phyloP scores from a whole-genome alignment of 35 echinoderm and acorn worm genomes.

The Chiridota heheva region DNA sequence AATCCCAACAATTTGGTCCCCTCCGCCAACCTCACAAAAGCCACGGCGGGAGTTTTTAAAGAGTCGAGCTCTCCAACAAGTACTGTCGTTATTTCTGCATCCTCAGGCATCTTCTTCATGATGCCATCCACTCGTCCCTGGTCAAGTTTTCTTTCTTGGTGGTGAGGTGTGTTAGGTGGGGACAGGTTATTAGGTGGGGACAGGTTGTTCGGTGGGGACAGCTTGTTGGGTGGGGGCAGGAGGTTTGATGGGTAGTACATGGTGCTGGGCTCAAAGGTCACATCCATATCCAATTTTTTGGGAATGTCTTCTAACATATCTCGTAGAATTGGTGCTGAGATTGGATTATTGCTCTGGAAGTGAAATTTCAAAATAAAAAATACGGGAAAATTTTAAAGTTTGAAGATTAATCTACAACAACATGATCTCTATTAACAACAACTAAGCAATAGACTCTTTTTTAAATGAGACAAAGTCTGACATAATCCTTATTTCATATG shows the following conservation, averaged over 20 bases:
- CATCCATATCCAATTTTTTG: neutral
- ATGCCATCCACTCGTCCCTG: slow-evolving; percentile 64
- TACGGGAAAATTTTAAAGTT: too few relatives aligned
- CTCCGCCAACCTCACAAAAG: slow-evolving; percentile 84
- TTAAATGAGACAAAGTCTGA: too few relatives aligned
- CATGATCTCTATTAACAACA: too few relatives aligned
- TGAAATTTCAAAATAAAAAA: too few relatives aligned
- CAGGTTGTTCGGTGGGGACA: too few relatives aligned
- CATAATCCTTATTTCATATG: too few relatives aligned
- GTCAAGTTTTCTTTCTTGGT: slow-evolving; percentile 39
- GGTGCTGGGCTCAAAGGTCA: slow-evolving; percentile 6
- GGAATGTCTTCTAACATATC: neutral
- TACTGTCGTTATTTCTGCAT: slow-evolving; percentile 89
- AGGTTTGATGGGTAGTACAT: neutral
- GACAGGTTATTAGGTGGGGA: too few relatives aligned
- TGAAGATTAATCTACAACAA: too few relatives aligned
- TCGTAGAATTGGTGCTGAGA: too few relatives aligned
- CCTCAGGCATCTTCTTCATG: slow-evolving; percentile 85
- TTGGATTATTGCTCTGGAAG: too few relatives aligned
- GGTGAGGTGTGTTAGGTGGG: too few relatives aligned
- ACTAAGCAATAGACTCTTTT: too few relatives aligned
- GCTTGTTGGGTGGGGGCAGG: slow-evolving; percentile 26
- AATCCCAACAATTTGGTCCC: slow-evolving; percentile 80
- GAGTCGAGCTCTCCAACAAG: slow-evolving; percentile 80
- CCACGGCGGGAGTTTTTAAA: slow-evolving; percentile 57